Evolutionary conservation across 2,113 vertebrate species (phyloP).

Genomic region (Xiphophorus couchianus): DNA sequence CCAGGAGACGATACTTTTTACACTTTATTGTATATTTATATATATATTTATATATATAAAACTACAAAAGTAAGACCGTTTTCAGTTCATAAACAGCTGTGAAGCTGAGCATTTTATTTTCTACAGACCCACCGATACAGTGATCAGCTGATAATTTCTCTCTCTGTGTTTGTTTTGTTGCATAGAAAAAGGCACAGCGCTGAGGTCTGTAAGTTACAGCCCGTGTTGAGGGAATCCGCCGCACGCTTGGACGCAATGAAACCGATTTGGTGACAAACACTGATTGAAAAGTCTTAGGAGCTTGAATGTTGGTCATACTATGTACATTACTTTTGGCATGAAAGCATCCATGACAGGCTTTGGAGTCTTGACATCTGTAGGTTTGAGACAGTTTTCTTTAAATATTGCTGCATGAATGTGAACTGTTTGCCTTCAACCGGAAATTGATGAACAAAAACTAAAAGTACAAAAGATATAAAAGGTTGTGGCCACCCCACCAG

Average conservation of each 20-base stretch:
- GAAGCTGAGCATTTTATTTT: conserved; percentile 45
- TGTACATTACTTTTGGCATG: conserved; percentile 80
- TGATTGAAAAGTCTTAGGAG: conserved; percentile 64
- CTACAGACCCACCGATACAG: not conserved
- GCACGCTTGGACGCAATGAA: conserved; percentile 56
- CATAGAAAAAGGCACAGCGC: conserved; percentile 99
- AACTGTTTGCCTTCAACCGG: conserved; percentile 69
- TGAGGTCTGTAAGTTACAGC: conserved; percentile 92
- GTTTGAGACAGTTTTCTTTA: conserved; percentile 62
- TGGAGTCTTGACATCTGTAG: conserved; percentile 79
- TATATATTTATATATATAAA: conserved; percentile 86
- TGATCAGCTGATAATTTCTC: conserved; percentile 45
- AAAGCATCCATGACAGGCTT: conserved; percentile 76
- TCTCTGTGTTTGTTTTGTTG: conserved; percentile 86
- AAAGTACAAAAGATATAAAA: conserved; percentile 68
- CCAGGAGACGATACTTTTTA: conserved; percentile 66
- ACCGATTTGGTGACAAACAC: conserved; percentile 70
- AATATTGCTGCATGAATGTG: conserved; percentile 76
- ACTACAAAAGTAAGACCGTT: conserved; percentile 99
- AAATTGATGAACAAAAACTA: conserved; percentile 45
- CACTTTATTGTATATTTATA: conserved; percentile 92
- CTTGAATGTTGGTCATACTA: conserved; percentile 67
- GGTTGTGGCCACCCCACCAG: conserved; percentile 32
- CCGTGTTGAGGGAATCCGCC: conserved; percentile 63
- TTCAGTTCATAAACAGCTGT: conserved; percentile 94